phyloP scores from a whole-genome alignment of 2,888 invertebrate species.

The Caradrina clavipalpis region DNA sequence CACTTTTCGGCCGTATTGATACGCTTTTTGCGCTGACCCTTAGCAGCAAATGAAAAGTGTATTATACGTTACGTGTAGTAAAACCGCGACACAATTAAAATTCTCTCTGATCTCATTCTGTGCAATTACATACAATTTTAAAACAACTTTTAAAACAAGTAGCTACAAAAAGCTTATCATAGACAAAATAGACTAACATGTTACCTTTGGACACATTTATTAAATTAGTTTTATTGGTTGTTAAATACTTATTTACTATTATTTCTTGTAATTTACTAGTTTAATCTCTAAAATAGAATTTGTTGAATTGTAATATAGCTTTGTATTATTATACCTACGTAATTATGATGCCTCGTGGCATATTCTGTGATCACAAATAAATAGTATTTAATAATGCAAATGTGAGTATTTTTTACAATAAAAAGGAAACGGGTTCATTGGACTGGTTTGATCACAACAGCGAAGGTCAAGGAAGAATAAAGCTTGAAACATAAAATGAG shows the following conservation, averaged over 20 bases:
- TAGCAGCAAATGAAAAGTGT: conserved; percentile 6
- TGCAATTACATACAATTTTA: conserved; percentile 29
- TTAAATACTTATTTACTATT: conserved; percentile 5
- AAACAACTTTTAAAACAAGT: background rate
- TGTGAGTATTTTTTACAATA: too few relatives aligned
- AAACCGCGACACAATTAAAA: background rate
- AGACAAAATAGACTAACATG: background rate
- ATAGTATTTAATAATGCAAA: conserved; percentile 11
- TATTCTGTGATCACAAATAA: conserved; percentile 54
- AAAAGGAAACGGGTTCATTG: background rate
- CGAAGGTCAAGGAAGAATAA: too few relatives aligned
- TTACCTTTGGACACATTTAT: background rate
- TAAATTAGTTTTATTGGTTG: conserved; percentile 22
- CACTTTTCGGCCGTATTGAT: background rate
- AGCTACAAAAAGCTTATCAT: background rate
- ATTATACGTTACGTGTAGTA: background rate
- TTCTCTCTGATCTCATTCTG: conserved; percentile 32
- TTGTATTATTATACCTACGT: conserved; percentile 12
- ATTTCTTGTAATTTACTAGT: conserved; percentile 7
- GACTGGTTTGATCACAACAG: too few relatives aligned
- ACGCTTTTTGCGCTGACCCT: background rate
- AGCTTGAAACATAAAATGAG: too few relatives aligned
- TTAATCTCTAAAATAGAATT: conserved; percentile 1
- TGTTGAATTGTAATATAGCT: conserved; percentile 18
- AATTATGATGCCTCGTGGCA: conserved; percentile 27